phyloP scores from a whole-genome alignment of 2,113 vertebrate genomes.

The Melanocharis versteri region DNA sequence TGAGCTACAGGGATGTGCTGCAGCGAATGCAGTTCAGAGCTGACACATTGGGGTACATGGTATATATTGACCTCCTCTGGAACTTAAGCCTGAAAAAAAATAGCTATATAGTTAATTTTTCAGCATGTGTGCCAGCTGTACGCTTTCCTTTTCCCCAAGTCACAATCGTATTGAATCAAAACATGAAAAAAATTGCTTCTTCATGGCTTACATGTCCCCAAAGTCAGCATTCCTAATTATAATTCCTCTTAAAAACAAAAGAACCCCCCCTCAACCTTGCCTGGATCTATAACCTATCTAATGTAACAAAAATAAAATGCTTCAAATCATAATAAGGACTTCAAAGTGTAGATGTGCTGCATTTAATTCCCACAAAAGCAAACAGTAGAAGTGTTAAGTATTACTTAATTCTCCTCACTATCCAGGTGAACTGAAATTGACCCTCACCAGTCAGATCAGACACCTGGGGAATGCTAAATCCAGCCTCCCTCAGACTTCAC shows the following conservation, averaged over 20 bases:
- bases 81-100: not conserved
- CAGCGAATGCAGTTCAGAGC: not conserved
- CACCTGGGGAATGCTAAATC: not conserved
- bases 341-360: not conserved
- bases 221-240: not conserved
- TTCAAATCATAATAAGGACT: not conserved
- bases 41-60: not conserved
- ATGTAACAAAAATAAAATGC: not conserved
- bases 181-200: not conserved
- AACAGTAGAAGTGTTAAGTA: not conserved
- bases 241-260: not conserved
- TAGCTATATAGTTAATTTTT: not conserved
- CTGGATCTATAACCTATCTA: not conserved
- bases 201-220: accelerated
- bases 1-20: not conserved
- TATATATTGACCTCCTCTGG: not conserved
- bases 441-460: not conserved
- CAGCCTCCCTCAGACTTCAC: not conserved
- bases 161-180: not conserved
- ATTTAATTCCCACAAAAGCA: not conserved
- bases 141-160: not conserved
- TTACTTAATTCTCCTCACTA: not conserved
- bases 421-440: not conserved
- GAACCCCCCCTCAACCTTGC: not conserved
- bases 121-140: not conserved